A percentile compares a stretch with the other conserved stretches of the same genome.
phyloP scores from a whole-genome alignment of 2,113 vertebrate genomes.

The Illadopsis cleaveri region DNA sequence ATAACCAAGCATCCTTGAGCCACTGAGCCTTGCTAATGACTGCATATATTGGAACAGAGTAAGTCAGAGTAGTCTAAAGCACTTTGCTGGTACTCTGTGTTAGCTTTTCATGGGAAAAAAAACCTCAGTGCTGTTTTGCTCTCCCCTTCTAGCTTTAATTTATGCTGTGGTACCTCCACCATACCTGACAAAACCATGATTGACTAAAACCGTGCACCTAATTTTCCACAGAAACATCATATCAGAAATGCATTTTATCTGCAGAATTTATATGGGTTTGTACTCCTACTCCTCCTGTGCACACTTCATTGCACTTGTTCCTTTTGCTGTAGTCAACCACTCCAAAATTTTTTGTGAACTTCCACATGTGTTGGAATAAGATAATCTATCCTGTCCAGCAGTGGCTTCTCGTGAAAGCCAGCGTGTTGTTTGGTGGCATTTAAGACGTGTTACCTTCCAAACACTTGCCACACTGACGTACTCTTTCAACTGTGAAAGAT shows the following conservation, averaged over 20 bases:
- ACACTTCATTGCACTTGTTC: not conserved
- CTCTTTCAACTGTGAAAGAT: slow-evolving; percentile 23
- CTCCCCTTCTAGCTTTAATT: not conserved
- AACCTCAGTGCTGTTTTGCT: not conserved
- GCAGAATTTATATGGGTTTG: not conserved
- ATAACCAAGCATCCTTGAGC: not conserved
- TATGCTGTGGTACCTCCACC: not conserved
- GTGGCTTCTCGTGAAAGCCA: not conserved
- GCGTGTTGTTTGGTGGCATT: not conserved
- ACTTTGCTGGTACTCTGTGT: not conserved
- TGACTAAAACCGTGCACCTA: not conserved
- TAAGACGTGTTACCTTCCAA: slow-evolving; percentile 8
- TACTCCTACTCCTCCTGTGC: not conserved
- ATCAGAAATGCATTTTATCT: not conserved
- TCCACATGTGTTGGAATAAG: not conserved
- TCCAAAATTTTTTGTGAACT: not conserved
- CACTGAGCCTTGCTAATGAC: not conserved
- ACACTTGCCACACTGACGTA: not conserved
- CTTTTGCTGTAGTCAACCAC: not conserved
- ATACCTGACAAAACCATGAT: not conserved
- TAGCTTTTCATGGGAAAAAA: not conserved
- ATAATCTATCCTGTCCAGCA: not conserved
- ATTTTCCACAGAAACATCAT: not conserved
- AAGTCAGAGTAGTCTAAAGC: not conserved
- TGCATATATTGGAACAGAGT: not conserved